phyloP scores from a whole-genome alignment of 2,113 vertebrate species.

The Axis porcinus region DNA sequence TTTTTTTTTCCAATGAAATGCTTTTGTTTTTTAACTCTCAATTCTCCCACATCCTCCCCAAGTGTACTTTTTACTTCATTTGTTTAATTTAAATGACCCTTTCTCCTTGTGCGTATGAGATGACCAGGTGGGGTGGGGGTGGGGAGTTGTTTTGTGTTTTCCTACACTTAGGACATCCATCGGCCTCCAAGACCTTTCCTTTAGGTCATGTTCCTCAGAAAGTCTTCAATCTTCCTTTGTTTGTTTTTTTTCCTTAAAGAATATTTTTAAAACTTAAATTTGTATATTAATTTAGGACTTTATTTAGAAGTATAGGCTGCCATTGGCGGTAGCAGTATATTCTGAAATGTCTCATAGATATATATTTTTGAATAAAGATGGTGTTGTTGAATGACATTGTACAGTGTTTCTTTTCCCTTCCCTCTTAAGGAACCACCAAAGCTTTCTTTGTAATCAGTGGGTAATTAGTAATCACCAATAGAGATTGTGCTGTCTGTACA shows the following conservation, averaged over 20 bases:
- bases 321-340: conserved; percentile 82
- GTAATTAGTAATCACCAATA: background rate
- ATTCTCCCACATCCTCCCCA: conserved; percentile 11
- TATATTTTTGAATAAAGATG: conserved; percentile 90
- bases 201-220: conserved; percentile 66
- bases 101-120: conserved; percentile 52
- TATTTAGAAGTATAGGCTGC: conserved; percentile 85
- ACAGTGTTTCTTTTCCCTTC: background rate
- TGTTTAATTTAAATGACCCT: conserved; percentile 78
- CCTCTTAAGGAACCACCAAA: fast-evolving
- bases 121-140: conserved; percentile 10
- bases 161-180: conserved; percentile 59
- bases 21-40: conserved; percentile 56
- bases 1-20: conserved; percentile 64
- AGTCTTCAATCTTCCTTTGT: conserved; percentile 55
- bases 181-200: conserved; percentile 63
- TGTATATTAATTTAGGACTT: conserved; percentile 84
- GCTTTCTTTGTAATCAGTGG: background rate
- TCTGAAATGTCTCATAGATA: conserved; percentile 87
- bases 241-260: conserved; percentile 75
- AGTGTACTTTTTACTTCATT: conserved; percentile 60
- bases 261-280: conserved; percentile 80
- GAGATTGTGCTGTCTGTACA: background rate
- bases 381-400: conserved; percentile 76
- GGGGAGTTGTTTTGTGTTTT: conserved; percentile 52